Percentiles rank a stretch among this genome's conserved stretches.
Evolutionary conservation across 2,888 invertebrate species (phyloP).

Genomic region (Acrobeloides nanus): DNA sequence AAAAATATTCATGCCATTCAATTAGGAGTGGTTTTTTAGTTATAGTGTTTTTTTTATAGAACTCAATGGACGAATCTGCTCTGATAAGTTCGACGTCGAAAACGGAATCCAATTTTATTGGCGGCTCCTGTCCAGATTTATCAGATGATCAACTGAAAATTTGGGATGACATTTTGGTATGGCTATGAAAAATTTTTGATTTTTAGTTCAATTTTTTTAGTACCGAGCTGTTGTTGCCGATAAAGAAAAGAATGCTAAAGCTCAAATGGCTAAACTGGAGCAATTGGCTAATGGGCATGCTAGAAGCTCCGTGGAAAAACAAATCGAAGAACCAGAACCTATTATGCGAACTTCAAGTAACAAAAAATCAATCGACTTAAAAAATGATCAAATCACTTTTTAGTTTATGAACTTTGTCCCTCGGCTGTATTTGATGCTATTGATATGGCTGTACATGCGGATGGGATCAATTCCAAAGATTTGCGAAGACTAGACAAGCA

Average conservation of each 20-base stretch:
- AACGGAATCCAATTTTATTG: too few species aligned
- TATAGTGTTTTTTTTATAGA: too few species aligned
- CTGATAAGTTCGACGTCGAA: too few species aligned
- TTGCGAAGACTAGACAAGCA: constrained; percentile 32
- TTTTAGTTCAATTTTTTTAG: constrained; percentile 9
- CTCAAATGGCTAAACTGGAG: too few species aligned
- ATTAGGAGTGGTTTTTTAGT: too few species aligned
- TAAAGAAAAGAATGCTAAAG: constrained; percentile 9
- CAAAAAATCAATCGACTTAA: background rate
- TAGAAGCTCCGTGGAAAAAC: too few species aligned
- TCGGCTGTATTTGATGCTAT: constrained; percentile 27
- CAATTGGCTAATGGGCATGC: too few species aligned
- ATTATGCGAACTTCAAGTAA: constrained; percentile 16
- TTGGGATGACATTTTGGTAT: constrained; percentile 37
- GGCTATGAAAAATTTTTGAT: constrained; percentile 1
- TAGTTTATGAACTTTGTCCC: constrained; percentile 34
- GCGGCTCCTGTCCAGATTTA: too few species aligned
- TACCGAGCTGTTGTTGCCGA: constrained; percentile 25
- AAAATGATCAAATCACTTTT: constrained; percentile 6
- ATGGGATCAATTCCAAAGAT: constrained; percentile 30
- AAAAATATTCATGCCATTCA: too few species aligned
- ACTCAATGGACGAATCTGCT: too few species aligned
- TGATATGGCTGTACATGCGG: constrained; percentile 28
- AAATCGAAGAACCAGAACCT: too few species aligned
- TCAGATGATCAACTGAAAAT: constrained; percentile 31